Conservation (phyloP, 2,797 vertebrate genomes). For the Staurois parvus region DNA sequence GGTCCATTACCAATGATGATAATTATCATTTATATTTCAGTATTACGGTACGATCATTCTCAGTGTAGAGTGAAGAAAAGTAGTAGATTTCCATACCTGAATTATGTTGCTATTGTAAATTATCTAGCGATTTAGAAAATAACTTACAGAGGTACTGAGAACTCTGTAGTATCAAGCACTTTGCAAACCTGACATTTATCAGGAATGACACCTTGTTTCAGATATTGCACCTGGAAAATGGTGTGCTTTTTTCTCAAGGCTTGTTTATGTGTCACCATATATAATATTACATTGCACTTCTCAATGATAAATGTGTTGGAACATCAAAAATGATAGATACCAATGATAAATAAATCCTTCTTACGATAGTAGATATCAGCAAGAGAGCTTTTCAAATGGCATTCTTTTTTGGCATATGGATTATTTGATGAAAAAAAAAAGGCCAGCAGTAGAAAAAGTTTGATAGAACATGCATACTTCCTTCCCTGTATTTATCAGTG, state of each 20-base stretch:
- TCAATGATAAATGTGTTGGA: conserved; percentile 30
- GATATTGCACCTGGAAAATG: conserved; percentile 29
- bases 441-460: neutral
- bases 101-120: conserved; percentile 25
- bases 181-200: conserved; percentile 37
- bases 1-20: neutral
- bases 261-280: conserved; percentile 40
- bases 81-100: neutral
- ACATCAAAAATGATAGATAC: conserved; percentile 26
- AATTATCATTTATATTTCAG: neutral
- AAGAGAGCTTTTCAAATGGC: conserved; percentile 14
- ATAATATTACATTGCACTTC: conserved; percentile 14
- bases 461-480: neutral
- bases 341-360: conserved; percentile 28
- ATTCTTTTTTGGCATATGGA: conserved; percentile 6
- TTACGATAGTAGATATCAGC: conserved; percentile 9
- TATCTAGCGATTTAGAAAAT: conserved; percentile 20
- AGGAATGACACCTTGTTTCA: conserved; percentile 26
- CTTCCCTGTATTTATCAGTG: neutral
- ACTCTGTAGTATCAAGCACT: conserved; percentile 4
- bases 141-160: neutral
- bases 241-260: conserved; percentile 15
- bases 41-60: neutral
- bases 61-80: neutral
- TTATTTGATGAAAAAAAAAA: conserved; percentile 11